These are phyloP conservation scores for Echinarachnius parma DNA, from an alignment of 53 echinoderm and acorn worm species.

Conservation along the genomic window DNA sequence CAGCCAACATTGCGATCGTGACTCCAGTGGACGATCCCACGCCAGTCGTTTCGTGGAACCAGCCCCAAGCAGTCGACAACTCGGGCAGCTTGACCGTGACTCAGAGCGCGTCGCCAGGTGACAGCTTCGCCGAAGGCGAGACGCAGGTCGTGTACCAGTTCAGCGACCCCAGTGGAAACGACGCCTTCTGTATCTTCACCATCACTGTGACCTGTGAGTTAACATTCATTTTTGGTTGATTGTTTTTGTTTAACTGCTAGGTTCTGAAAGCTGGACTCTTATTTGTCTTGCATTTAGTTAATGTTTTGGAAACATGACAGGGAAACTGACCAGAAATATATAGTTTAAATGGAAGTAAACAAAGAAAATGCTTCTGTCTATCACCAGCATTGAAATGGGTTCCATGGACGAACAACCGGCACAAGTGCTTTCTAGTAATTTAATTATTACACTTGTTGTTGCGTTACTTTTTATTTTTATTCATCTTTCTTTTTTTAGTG, in stretches of 20 bases:
- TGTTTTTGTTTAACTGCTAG: background rate
- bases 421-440: too few species aligned
- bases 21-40: conserved; percentile 18
- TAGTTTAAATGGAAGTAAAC: too few species aligned
- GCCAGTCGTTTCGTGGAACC: conserved; percentile 46
- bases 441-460: too few species aligned
- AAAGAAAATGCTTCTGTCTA: too few species aligned
- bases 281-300: too few species aligned
- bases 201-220: conserved; percentile 52
- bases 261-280: too few species aligned
- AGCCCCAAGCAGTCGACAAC: conserved; percentile 54
- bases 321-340: too few species aligned
- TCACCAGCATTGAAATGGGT: too few species aligned
- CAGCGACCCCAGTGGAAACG: conserved; percentile 59
- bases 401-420: too few species aligned
- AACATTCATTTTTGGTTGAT: background rate
- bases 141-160: conserved; percentile 57
- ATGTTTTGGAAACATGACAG: too few species aligned
- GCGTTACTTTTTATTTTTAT: too few species aligned
- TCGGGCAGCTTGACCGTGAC: conserved; percentile 38
- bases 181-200: conserved; percentile 53
- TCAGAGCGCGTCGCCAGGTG: conserved; percentile 43
- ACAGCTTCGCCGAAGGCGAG: conserved; percentile 23
- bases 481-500: too few species aligned
- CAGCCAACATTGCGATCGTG: conserved; percentile 20